phyloP scores from a whole-genome alignment of 2,888 invertebrate genomes.

The Branchellion lobata region DNA sequence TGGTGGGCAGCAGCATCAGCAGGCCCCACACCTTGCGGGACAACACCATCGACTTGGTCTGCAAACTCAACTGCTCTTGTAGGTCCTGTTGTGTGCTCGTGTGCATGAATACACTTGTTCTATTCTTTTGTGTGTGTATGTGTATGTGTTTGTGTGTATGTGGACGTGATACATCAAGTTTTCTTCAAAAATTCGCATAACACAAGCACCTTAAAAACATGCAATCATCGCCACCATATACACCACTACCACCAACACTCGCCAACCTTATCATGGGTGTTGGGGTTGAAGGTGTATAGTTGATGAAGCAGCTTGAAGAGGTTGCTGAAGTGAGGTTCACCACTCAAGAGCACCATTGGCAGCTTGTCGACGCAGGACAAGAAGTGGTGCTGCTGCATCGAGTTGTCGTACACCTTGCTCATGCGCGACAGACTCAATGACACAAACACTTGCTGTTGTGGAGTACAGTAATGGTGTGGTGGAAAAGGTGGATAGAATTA shows the following conservation, averaged over 20 bases:
- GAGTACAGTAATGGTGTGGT: too few relatives aligned
- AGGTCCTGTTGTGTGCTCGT: conserved; percentile 44
- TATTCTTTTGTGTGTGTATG: too few relatives aligned
- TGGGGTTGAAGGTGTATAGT: conserved; percentile 80
- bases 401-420: not conserved
- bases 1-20: conserved; percentile 84
- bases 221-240: too few relatives aligned
- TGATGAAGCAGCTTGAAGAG: conserved; percentile 87
- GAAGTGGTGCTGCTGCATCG: conserved; percentile 11
- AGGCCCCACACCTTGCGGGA: conserved; percentile 93
- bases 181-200: too few relatives aligned
- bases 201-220: too few relatives aligned
- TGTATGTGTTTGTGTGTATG: too few relatives aligned
- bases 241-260: not conserved
- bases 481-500: too few relatives aligned
- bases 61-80: conserved; percentile 56
- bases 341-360: conserved; percentile 79
- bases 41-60: conserved; percentile 73
- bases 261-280: conserved; percentile 58
- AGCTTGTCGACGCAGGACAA: conserved; percentile 68
- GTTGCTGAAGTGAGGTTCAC: conserved; percentile 85
- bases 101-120: not conserved
- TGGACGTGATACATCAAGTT: too few relatives aligned
- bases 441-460: conserved; percentile 8
- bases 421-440: conserved; percentile 3